phyloP scores from a whole-genome alignment of 2,888 invertebrate genomes.

The Coelopa pilipes region DNA sequence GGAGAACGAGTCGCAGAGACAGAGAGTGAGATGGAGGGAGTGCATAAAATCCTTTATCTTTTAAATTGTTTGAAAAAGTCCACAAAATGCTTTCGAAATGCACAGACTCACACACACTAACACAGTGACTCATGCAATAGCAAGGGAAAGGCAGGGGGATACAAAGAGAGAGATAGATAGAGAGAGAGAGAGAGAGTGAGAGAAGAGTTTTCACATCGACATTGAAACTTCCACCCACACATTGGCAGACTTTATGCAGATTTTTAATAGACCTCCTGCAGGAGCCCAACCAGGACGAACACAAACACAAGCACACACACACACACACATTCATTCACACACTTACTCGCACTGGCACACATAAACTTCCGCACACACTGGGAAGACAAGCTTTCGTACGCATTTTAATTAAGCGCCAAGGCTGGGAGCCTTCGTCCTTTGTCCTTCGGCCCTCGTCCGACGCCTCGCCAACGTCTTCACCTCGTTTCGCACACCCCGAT shows the following conservation, averaged over 20 bases:
- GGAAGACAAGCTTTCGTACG: not conserved
- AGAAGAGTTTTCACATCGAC: too few relatives aligned
- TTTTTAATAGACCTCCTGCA: slow-evolving; percentile 16
- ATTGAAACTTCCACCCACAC: too few relatives aligned
- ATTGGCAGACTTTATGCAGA: not conserved
- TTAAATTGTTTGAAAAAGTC: slow-evolving; percentile 28
- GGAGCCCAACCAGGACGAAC: not conserved
- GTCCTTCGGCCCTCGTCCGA: not conserved
- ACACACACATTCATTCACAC: not conserved
- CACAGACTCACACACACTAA: slow-evolving; percentile 1
- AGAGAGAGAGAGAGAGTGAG: too few relatives aligned
- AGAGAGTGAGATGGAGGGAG: not conserved
- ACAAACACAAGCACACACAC: not conserved
- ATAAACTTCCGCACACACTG: too few relatives aligned
- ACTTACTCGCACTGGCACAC: too few relatives aligned
- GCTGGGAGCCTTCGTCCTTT: too few relatives aligned
- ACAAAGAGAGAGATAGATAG: too few relatives aligned
- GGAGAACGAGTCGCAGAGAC: too few relatives aligned
- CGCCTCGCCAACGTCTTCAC: not conserved
- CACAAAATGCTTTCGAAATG: slow-evolving; percentile 8
- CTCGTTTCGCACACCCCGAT: not conserved
- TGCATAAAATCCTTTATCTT: slow-evolving; percentile 32
- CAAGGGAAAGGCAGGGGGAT: not conserved
- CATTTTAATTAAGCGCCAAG: slow-evolving; percentile 27
- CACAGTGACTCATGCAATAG: not conserved